phyloP scores from a whole-genome alignment of 2,888 invertebrate species.

The Ariolimax columbianus region DNA sequence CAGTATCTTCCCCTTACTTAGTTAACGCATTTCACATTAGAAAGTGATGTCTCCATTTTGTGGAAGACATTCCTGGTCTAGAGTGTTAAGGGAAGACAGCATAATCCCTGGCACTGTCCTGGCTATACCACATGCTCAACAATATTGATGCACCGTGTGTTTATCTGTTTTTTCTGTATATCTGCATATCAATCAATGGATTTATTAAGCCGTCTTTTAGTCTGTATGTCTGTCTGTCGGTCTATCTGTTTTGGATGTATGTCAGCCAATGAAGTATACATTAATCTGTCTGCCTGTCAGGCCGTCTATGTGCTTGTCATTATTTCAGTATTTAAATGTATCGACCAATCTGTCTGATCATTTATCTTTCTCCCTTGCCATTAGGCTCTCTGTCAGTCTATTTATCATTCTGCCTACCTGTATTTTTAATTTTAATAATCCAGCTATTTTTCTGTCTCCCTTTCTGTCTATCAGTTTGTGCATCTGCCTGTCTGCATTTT shows the following conservation, averaged over 20 bases:
- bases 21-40: no score
- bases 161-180: neutral
- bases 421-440: no score
- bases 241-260: neutral
- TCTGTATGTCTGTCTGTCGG: neutral
- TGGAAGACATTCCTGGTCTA: no score
- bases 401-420: no score
- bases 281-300: neutral
- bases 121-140: no score
- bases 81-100: no score
- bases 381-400: neutral
- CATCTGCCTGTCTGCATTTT: neutral
- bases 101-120: no score
- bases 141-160: no score
- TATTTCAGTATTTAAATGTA: neutral
- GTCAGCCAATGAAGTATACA: no score
- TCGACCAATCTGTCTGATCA: neutral
- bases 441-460: neutral
- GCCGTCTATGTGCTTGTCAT: neutral
- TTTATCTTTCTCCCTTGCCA: neutral
- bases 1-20: no score
- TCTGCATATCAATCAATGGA: neutral
- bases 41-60: no score
- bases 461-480: neutral
- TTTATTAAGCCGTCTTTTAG: neutral